Evolutionary conservation across 2,797 vertebrate genomes (phyloP), one percentile per base, ranked within the genome.

Genomic region (Chaunax sp.): DNA sequence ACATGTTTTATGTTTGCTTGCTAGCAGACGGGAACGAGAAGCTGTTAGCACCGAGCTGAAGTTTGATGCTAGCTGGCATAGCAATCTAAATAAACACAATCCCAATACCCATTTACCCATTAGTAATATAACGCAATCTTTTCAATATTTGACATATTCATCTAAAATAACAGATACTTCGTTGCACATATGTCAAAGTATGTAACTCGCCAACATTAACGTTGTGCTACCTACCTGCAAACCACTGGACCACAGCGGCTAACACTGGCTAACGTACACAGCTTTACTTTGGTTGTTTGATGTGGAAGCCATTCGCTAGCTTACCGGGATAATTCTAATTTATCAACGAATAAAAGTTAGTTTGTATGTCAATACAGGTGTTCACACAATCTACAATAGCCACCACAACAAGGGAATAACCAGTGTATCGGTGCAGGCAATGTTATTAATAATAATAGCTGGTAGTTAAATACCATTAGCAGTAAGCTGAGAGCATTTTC

Each of bases 271-370:
- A 16, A 6, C 38, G 82, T 86, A 84, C 84, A 16, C 38, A 40
- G 38, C 38, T 52, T 83, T 86, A 84, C 85, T 56, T 26, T 8
- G 76, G 3, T 35, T 69, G 78, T 63, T 73, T 70, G 60, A 74
- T 79, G 64, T 73, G 60, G 66, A 63, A 78, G 73, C 75, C 72
- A 55, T 74, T 80, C 68, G 75, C 75, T 65, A 64, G 60, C 63
- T 69, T 26, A 15, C 10, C 53, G 40, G 33, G 61, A 28, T 75
- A 71, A 66, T 75, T 64, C n/a, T 68, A 1, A 25, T 55, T 41
- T 43, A 38, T 28, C n/a, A 40, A 12, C 53, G 4, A 53, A 53
- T 68, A 64, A 73, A 81, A 70, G 69, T 81, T 72, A 18, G 20
- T 64, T 67, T 19, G 0, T 2, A 15, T 5, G 33, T 3, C 9